Evolutionary conservation across 1,140 invertebrate species (phyloP).

Genomic region (Drosophila santomea): DNA sequence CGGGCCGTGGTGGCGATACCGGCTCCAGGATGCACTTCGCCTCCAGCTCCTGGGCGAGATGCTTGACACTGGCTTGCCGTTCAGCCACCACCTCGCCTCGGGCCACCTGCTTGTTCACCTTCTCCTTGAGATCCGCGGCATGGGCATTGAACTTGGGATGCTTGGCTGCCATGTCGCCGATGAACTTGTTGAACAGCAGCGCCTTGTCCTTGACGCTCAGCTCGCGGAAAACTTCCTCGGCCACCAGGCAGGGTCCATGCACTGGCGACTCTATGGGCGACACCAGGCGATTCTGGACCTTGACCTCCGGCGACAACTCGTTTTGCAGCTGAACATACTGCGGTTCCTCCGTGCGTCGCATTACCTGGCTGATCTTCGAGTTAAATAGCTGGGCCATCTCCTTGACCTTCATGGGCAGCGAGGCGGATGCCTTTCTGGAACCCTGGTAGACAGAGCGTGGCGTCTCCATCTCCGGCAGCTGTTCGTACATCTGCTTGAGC

Average conservation of each 20-base stretch:
- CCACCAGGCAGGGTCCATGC: conserved; percentile 58
- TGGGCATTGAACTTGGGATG: conserved; percentile 75
- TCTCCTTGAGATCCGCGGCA: conserved; percentile 53
- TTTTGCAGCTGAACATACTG: conserved; percentile 62
- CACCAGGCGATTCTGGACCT: neutral
- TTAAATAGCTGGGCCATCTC: conserved; percentile 79
- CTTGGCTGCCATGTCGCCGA: conserved; percentile 70
- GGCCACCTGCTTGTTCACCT: conserved; percentile 60
- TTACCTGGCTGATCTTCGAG: conserved; percentile 65
- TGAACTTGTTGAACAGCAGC: conserved; percentile 74
- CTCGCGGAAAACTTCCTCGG: conserved; percentile 54
- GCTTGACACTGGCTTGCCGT: conserved; percentile 68
- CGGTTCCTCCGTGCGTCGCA: conserved; percentile 37
- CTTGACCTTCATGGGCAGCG: conserved; percentile 65
- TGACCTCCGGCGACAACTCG: conserved; percentile 55
- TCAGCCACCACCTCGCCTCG: conserved; percentile 69
- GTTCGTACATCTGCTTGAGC: conserved; percentile 66
- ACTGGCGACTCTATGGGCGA: neutral
- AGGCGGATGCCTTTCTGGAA: conserved; percentile 15
- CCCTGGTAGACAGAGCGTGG: neutral
- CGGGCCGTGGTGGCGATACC: conserved; percentile 3
- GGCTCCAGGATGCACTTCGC: conserved; percentile 58
- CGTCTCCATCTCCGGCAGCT: conserved; percentile 5
- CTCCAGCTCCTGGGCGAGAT: conserved; percentile 69
- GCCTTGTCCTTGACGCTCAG: conserved; percentile 34